Percentiles rank a stretch among this genome's conserved stretches.
These are phyloP conservation scores for Fistularia tabacaria DNA, from an alignment of 2,797 vertebrate genomes.

Conservation along the genomic window DNA sequence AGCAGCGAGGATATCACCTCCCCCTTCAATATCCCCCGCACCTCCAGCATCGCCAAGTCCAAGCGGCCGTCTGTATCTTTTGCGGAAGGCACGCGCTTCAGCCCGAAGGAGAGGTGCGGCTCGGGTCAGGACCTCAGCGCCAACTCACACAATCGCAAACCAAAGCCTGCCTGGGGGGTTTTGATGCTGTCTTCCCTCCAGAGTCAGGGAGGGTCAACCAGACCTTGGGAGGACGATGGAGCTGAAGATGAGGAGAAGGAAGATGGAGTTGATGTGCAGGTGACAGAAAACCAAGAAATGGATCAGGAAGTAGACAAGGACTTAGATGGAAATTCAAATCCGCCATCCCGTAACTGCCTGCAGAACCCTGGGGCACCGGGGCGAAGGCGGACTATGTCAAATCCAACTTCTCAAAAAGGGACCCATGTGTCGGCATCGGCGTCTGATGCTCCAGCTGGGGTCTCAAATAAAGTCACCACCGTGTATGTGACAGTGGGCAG, in stretches of 20 bases:
- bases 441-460: constrained; percentile 53
- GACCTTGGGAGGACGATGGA: constrained; percentile 40
- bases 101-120: constrained; percentile 71
- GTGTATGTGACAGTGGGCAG: constrained; percentile 89
- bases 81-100: constrained; percentile 94
- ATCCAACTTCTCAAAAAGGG: constrained; percentile 67
- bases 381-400: constrained; percentile 61
- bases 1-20: constrained; percentile 81
- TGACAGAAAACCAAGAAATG: constrained; percentile 45
- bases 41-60: constrained; percentile 91
- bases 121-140: constrained; percentile 73
- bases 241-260: constrained; percentile 45
- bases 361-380: constrained; percentile 58
- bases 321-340: constrained; percentile 9
- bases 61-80: constrained; percentile 95
- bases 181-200: constrained; percentile 69
- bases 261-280: constrained; percentile 35
- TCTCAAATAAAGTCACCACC: constrained; percentile 74
- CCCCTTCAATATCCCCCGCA: constrained; percentile 89
- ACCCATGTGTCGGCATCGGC: constrained; percentile 52
- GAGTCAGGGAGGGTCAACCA: constrained; percentile 42
- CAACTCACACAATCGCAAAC: constrained; percentile 65
- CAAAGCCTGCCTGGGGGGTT: constrained; percentile 76
- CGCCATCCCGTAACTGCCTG: constrained; percentile 20
- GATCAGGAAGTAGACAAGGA: constrained; percentile 50